phyloP scores from a whole-genome alignment of 2,888 invertebrate genomes.

The Sicus ferrugineus region DNA sequence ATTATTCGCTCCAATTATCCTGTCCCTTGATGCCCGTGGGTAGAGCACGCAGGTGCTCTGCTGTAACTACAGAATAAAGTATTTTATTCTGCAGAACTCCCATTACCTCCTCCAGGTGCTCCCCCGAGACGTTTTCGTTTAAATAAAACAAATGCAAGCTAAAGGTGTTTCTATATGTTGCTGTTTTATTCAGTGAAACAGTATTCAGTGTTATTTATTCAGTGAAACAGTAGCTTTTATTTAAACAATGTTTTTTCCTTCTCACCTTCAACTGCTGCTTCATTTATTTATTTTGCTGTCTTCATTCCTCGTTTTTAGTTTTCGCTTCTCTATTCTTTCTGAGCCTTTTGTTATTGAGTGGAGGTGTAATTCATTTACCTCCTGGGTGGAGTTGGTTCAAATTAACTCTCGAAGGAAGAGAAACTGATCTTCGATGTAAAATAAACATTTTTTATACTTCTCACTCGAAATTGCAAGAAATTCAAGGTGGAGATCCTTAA shows the following conservation, averaged over 20 bases:
- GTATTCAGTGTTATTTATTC: neutral
- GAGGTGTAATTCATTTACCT: constrained; percentile 1
- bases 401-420: neutral
- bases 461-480: neutral
- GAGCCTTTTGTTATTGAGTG: neutral
- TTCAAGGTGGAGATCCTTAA: neutral
- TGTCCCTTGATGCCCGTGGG: no score
- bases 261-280: neutral
- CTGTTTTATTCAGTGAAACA: neutral
- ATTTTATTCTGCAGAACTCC: neutral
- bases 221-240: neutral
- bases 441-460: neutral
- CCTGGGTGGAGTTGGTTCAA: neutral
- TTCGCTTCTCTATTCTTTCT: neutral
- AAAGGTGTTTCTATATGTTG: neutral
- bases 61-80: neutral
- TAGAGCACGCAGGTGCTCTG: neutral
- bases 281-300: neutral
- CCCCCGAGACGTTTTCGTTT: neutral
- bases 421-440: neutral
- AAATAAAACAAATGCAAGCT: constrained; percentile 33
- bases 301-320: neutral
- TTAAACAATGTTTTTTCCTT: neutral
- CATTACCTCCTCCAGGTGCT: neutral
- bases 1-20: no score